Percentiles rank a stretch among this genome's conserved stretches.
phyloP scores from a whole-genome alignment of 1,140 invertebrate species.

The Dendroctonus ponderosae region DNA sequence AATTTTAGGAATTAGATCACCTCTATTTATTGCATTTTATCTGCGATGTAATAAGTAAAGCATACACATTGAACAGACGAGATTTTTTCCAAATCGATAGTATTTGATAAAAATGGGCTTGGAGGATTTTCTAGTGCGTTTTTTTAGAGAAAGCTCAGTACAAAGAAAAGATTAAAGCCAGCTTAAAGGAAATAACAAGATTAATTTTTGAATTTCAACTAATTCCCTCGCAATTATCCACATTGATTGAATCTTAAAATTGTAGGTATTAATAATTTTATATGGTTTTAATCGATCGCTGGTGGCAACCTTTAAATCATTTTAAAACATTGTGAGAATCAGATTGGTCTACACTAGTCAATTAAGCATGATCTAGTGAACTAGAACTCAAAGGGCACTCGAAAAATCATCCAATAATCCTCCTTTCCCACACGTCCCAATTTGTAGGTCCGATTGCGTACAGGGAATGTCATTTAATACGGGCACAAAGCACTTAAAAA shows the following conservation, averaged over 20 bases:
- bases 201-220: too few relatives aligned
- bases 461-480: conserved; percentile 30
- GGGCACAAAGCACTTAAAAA: conserved; percentile 31
- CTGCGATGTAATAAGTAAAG: conserved; percentile 8
- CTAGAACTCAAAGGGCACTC: background rate
- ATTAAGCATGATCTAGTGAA: background rate
- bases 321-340: too few relatives aligned
- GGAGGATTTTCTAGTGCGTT: too few relatives aligned
- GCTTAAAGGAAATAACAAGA: too few relatives aligned
- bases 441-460: conserved; percentile 7
- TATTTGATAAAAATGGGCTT: background rate
- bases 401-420: background rate
- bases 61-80: background rate
- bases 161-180: too few relatives aligned
- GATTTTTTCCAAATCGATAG: background rate
- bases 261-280: too few relatives aligned
- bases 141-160: too few relatives aligned
- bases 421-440: conserved; percentile 21
- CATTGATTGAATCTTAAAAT: too few relatives aligned
- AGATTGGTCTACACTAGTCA: too few relatives aligned
- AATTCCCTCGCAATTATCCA: too few relatives aligned
- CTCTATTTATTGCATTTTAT: conserved; percentile 29
- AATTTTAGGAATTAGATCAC: conserved; percentile 26
- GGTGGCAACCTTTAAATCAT: too few relatives aligned
- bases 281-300: too few relatives aligned